phyloP scores from a whole-genome alignment of 2,797 vertebrate genomes.

The Sebastes itinus region DNA sequence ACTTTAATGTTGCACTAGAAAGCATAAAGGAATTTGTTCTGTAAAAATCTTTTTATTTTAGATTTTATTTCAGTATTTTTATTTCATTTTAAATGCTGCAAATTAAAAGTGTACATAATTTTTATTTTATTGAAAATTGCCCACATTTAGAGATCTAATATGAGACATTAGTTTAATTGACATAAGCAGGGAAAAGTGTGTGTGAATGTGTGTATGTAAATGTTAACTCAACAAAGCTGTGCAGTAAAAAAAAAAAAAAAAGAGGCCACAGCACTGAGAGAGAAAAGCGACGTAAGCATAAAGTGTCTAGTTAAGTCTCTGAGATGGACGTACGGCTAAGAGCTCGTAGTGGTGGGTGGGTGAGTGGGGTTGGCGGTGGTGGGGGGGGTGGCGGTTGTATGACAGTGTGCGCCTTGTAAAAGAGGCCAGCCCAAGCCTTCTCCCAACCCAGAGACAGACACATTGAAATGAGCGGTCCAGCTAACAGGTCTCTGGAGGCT shows the following conservation, averaged over 20 bases:
- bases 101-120: neutral
- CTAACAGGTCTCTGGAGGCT: slow-evolving; percentile 88
- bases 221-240: slow-evolving; percentile 18
- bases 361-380: neutral
- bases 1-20: neutral
- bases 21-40: neutral
- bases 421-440: slow-evolving; percentile 65
- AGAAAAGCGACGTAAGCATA: slow-evolving; percentile 73
- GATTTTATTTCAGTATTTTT: neutral
- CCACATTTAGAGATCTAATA: neutral
- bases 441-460: slow-evolving; percentile 79
- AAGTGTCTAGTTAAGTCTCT: slow-evolving; percentile 75
- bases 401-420: slow-evolving; percentile 77
- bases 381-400: slow-evolving; percentile 42
- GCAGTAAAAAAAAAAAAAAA: slow-evolving; percentile 14
- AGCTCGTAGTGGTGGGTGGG: slow-evolving; percentile 37
- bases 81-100: neutral
- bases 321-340: slow-evolving; percentile 73
- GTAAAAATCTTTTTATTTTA: neutral
- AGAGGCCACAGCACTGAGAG: slow-evolving; percentile 55
- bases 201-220: neutral
- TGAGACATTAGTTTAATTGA: neutral
- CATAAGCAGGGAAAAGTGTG: neutral
- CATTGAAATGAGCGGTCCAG: slow-evolving; percentile 87
- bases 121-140: neutral